These are phyloP conservation scores for Trematomus loennbergii DNA, from an alignment of 2,113 vertebrate species.

Conservation along the genomic window DNA sequence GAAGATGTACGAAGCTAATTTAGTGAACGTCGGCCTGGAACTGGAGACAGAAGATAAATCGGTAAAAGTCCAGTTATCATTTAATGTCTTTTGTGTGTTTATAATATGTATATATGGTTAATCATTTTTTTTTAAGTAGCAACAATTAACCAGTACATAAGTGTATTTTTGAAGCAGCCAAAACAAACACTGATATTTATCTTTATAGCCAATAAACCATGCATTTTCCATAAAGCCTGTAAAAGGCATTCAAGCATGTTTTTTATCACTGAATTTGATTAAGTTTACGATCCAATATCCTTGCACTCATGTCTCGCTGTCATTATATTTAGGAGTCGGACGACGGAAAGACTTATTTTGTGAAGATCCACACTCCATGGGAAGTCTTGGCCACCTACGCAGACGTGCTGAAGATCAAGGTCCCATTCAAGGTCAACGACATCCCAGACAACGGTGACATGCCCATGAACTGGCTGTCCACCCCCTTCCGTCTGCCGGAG, in stretches of 20 bases:
- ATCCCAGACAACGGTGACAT: conserved; percentile 79
- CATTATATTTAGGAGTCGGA: conserved; percentile 89
- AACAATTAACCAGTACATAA: not conserved
- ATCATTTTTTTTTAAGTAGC: no score
- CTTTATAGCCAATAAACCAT: not conserved
- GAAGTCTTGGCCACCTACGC: conserved; percentile 94
- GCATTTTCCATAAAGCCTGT: not conserved
- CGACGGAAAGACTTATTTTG: conserved; percentile 91
- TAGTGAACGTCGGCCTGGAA: conserved; percentile 91
- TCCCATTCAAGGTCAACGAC: conserved; percentile 91
- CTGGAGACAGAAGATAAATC: conserved; percentile 94
- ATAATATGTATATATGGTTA: not conserved
- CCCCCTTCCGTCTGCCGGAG: conserved; percentile 86
- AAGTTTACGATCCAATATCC: not conserved
- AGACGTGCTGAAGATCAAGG: conserved; percentile 95
- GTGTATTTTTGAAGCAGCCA: not conserved
- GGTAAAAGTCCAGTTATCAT: conserved; percentile 75
- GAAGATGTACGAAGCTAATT: conserved; percentile 89
- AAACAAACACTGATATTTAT: no score
- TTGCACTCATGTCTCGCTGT: not conserved
- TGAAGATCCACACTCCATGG: conserved; percentile 97
- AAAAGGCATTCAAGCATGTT: not conserved
- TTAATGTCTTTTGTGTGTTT: not conserved
- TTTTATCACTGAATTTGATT: not conserved
- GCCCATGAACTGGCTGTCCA: conserved; percentile 86